Conservation (phyloP, 1,140 invertebrate species). For the Zeugodacus cucurbitae region DNA sequence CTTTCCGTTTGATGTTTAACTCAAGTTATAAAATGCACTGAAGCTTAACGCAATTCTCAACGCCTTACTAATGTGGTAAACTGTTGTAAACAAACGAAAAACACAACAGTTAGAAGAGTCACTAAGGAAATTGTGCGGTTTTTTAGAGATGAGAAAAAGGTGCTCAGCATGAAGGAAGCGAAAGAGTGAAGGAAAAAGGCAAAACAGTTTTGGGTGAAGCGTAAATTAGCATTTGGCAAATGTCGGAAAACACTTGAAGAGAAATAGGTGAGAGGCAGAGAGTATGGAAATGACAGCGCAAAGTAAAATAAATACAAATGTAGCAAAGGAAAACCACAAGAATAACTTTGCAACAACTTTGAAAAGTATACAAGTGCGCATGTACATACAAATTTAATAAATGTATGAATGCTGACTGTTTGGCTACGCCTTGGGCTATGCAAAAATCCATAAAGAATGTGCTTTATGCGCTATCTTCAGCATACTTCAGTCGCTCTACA, state of each 20-base stretch:
- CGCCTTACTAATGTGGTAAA: neutral
- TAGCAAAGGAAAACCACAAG: neutral
- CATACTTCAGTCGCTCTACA: neutral
- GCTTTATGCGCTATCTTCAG: neutral
- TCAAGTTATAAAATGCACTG: neutral
- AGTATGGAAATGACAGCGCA: neutral
- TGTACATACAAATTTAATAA: too few species aligned
- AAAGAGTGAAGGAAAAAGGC: neutral
- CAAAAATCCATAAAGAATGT: neutral
- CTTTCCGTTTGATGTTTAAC: neutral
- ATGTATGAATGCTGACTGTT: neutral
- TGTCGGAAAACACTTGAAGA: neutral
- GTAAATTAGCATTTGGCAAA: neutral
- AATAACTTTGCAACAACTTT: neutral
- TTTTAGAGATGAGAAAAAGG: neutral
- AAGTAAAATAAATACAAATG: neutral
- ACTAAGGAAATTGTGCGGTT: neutral
- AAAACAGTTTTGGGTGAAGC: neutral
- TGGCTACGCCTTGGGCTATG: neutral
- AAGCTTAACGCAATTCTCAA: neutral
- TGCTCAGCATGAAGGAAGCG: neutral
- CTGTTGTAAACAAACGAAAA: neutral
- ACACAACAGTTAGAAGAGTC: neutral
- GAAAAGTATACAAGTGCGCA: neutral
- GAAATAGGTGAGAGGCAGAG: neutral